Conservation (phyloP, 2,888 invertebrate genomes). For the Bellardia pandia region DNA sequence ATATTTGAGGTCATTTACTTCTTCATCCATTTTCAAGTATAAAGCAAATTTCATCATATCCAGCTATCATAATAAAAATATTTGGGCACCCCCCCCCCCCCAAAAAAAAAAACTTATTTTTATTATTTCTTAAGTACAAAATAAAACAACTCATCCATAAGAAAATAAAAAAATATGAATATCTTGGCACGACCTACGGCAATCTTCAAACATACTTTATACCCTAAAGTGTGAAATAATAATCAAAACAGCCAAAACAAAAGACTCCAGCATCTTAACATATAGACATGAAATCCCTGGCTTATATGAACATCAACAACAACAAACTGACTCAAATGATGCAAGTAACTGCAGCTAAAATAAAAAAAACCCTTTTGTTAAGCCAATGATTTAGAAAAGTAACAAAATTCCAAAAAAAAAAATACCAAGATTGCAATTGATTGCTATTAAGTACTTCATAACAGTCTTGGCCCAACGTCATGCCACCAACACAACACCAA, state of each 20-base stretch:
- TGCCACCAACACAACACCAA: conserved; percentile 65
- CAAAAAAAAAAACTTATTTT: neutral
- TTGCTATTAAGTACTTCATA: conserved; percentile 54
- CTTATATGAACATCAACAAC: neutral
- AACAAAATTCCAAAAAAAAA: neutral
- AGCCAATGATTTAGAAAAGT: conserved; percentile 30
- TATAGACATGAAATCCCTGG: neutral
- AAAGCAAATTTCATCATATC: neutral
- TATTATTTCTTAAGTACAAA: conserved; percentile 11
- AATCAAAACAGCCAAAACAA: neutral
- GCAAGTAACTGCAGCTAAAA: neutral
- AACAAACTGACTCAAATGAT: conserved; percentile 12
- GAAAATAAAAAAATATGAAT: neutral
- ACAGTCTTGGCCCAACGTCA: conserved; percentile 27
- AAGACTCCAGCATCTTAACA: conserved; percentile 18
- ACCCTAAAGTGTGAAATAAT: conserved; percentile 67
- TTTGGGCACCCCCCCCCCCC: neutral
- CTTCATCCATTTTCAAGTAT: neutral
- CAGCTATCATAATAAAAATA: conserved; percentile 13
- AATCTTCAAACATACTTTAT: conserved; percentile 52
- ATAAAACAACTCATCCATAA: conserved; percentile 1
- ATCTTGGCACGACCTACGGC: conserved; percentile 66
- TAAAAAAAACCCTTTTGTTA: conserved; percentile 45
- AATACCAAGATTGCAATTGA: conserved; percentile 65
- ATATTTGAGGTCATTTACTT: too few relatives aligned